Evolutionary conservation across 1,140 invertebrate species (phyloP), one percentile per base, ranked within the genome.

Genomic region (Caenorhabditis elegans): DNA sequence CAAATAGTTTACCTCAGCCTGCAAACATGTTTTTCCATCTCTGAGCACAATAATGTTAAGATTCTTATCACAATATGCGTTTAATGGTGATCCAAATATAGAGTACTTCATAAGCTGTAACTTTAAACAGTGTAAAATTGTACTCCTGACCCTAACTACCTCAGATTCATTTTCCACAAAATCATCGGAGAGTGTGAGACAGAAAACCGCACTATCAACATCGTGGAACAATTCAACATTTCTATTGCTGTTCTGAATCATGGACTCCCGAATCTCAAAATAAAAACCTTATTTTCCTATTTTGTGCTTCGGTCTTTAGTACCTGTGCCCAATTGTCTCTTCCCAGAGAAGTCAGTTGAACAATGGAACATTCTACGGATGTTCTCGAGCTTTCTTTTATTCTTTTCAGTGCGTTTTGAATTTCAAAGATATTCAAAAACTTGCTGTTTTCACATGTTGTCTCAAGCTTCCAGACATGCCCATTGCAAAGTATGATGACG

Each of bases 71-170:
- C 53, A 65, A 22, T 55, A 79, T 2, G 51, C n/a, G 55, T 46
- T 48, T 24, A 22, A 43, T 22, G 78, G 39, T 47, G 51, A 60
- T 17, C 53, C 78, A 24, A 79, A 79, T 4, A 79, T 28, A n/a
- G 78, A 79, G 22, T 79, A 79, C 17, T 46, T 43, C 78, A 79
- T 79, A 0, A 79, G 55, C 78, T 79, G 26, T n/a, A 79, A 28
- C 3, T 47, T 26, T 26, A 26, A 48, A 48, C n/a, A n/a, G n/a
- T n/a, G n/a, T n/a, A n/a, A n/a, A n/a, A n/a, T n/a, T n/a, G n/a
- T n/a, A n/a, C n/a, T n/a, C n/a, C n/a, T n/a, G n/a, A n/a, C n/a
- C n/a, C 28, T 26, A 31, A 17, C 8, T 70, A 78, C 49, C 2
- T 78, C 48, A 3, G 77, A 78, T 24, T 78, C 77, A 36, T 31